Evolutionary conservation across 2,113 vertebrate genomes (phyloP).

Genomic region (Aleadryas rufinucha): DNA sequence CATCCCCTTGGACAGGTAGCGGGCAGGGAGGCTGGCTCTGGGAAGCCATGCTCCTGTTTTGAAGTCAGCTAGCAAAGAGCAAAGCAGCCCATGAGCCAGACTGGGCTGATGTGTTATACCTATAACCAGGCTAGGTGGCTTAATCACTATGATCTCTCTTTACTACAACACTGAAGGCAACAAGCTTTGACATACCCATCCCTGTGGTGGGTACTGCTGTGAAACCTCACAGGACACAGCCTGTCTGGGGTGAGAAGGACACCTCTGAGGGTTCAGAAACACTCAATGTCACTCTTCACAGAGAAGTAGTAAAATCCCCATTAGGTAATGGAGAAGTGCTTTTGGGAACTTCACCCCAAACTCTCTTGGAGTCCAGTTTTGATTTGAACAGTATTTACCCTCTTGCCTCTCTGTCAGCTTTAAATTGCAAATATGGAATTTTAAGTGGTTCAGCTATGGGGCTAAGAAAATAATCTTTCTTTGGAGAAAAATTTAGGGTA

Average conservation of each 20-base stretch:
- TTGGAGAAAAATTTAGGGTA: neutral
- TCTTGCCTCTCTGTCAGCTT: neutral
- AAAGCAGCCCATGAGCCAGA: neutral
- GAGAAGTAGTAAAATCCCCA: neutral
- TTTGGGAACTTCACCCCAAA: neutral
- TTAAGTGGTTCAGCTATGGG: neutral
- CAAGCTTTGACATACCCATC: neutral
- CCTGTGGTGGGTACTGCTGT: neutral
- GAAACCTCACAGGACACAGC: neutral
- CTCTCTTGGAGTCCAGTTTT: neutral
- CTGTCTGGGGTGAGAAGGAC: rapidly evolving
- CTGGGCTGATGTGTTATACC: neutral
- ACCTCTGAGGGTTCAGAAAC: neutral
- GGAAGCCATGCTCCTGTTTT: neutral
- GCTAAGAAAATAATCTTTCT: neutral
- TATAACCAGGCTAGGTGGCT: neutral
- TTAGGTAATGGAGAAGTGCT: neutral
- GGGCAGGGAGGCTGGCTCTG: neutral
- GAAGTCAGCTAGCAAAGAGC: neutral
- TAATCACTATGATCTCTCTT: neutral
- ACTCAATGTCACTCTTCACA: neutral
- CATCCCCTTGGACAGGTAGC: rapidly evolving
- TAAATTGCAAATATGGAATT: neutral
- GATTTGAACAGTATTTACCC: neutral
- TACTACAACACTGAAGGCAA: neutral